Percentiles rank a stretch among this genome's conserved stretches.
phyloP scores from a whole-genome alignment of 2,113 vertebrate species.

The Mystacornis crossleyi region DNA sequence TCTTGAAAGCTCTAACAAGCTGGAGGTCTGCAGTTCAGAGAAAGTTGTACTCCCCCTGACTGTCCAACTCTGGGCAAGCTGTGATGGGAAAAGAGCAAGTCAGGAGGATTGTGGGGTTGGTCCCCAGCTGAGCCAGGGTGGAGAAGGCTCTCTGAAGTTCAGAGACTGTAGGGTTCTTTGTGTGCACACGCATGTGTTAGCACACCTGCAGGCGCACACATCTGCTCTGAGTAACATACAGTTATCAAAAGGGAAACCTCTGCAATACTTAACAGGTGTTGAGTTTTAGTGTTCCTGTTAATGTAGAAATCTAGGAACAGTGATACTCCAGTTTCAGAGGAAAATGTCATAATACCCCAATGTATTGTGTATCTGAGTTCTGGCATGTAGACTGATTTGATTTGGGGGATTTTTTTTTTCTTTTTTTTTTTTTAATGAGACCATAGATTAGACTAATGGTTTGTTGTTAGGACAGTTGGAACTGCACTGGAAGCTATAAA shows the following conservation, averaged over 20 bases:
- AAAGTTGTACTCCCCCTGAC: neutral
- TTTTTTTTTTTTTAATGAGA: neutral
- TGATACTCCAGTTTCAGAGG: neutral
- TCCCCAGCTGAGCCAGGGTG: neutral
- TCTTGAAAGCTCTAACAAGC: neutral
- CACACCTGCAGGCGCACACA: neutral
- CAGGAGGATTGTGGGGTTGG: neutral
- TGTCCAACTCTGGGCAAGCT: neutral
- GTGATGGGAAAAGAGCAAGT: neutral
- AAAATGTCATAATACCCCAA: neutral
- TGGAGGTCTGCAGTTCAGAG: neutral
- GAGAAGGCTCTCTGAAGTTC: neutral
- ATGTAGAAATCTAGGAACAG: neutral
- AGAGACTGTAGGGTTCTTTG: neutral
- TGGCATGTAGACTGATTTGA: neutral
- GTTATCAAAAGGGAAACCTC: neutral
- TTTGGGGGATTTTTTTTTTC: too few species aligned
- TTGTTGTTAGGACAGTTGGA: neutral
- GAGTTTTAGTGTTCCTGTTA: neutral
- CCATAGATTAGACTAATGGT: neutral
- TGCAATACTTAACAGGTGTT: neutral
- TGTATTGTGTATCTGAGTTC: neutral
- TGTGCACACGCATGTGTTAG: accelerated
- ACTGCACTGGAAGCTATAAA: neutral
- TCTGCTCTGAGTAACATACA: neutral